phyloP scores from a whole-genome alignment of 2,888 invertebrate genomes.

The Lomographa bimaculata region DNA sequence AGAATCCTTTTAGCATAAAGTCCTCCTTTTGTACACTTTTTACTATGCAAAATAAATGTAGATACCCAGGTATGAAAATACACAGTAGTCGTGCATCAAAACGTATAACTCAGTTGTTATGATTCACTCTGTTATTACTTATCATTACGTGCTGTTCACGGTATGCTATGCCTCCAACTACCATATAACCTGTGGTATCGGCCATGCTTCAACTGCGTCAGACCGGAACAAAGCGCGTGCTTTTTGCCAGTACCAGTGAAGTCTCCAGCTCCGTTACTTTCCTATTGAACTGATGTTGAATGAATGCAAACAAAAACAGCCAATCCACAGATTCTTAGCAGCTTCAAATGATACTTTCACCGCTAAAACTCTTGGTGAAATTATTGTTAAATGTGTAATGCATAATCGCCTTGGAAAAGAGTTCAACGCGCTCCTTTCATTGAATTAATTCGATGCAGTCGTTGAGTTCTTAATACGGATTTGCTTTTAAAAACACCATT shows the following conservation, averaged over 20 bases:
- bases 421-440: slow-evolving; percentile 19
- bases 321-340: slow-evolving; percentile 8
- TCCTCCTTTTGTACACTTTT: no score
- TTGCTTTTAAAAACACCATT: neutral
- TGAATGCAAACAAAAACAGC: slow-evolving; percentile 13
- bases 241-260: slow-evolving; percentile 16
- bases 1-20: no score
- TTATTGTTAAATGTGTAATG: slow-evolving; percentile 4
- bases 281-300: slow-evolving; percentile 25
- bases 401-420: slow-evolving; percentile 17
- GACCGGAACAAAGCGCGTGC: slow-evolving; percentile 11
- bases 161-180: slow-evolving; percentile 6
- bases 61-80: no score
- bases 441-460: slow-evolving; percentile 12
- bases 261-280: slow-evolving; percentile 23
- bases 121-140: slow-evolving; percentile 41
- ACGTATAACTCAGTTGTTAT: slow-evolving; percentile 39
- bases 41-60: no score
- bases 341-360: slow-evolving; percentile 17
- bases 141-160: slow-evolving; percentile 29
- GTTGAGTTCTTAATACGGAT: slow-evolving; percentile 2
- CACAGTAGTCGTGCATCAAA: slow-evolving; percentile 16
- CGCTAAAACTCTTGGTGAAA: slow-evolving; percentile 1
- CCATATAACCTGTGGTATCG: no score
- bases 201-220: neutral